Evolutionary conservation across 2,113 vertebrate genomes (phyloP), one percentile per base, ranked within the genome.

Genomic region (Salvelinus fontinalis): DNA sequence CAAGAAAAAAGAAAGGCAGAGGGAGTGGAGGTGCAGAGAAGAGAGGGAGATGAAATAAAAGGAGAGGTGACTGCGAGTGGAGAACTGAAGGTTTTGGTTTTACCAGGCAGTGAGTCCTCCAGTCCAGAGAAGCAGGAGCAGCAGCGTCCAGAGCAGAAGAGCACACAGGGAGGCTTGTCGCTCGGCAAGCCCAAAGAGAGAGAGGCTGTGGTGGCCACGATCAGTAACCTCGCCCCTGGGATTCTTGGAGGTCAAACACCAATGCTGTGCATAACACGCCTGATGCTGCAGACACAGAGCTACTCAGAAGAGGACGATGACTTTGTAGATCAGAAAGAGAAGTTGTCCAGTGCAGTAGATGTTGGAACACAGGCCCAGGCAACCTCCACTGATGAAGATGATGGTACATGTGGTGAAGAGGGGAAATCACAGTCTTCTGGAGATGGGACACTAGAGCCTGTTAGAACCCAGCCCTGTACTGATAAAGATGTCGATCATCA

Each of bases 221-320:
- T 59, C 79, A 2, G 16, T 68, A 12, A 67, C 84, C 31, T 73
- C 79, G 57, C 78, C 81, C 14, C 16, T 86, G 29, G 16, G 82
- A 90, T 88, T 74, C 88, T 87, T 13, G 2, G 88, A 51, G 22
- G 48, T 16, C 83, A 87, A 39, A 87, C 88, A 14, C 67, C 39
- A 48, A 0, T 13, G 1, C 11, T 0, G 39, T 49, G 39, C 1
- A 2, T 0, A 3, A 48, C 4, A 44, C 68, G 60, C 60, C 16
- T 29, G 11, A 70, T 2, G 0, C 7, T 11, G 16, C 65, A 51
- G 24, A 78, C 51, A 6, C 67, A 48, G n/a, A 48, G 16, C n/a
- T 49, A 4, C 39, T 80, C 73, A 29, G 68, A 74, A 6, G 67
- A 78, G 0, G 70, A 67, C 20, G 65, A 31, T 6, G 27, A 18